These are phyloP conservation scores for Aelia acuminata DNA, from an alignment of 2,888 invertebrate species.

Conservation along the genomic window DNA sequence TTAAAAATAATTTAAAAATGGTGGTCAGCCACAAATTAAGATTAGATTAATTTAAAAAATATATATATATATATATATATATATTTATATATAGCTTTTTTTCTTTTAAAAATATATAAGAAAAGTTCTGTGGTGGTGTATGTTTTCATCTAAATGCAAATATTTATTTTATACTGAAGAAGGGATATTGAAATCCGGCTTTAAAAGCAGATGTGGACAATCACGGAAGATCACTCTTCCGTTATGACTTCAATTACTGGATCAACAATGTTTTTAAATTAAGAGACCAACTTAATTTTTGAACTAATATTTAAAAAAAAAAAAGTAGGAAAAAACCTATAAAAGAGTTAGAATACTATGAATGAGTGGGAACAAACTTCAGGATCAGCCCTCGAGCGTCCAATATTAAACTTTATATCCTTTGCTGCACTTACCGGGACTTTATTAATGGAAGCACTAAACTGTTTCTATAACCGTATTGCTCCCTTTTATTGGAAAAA, in stretches of 20 bases:
- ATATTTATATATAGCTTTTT: no score
- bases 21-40: no score
- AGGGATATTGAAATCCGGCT: no score
- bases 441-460: conserved; percentile 10
- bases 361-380: not conserved
- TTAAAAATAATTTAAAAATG: no score
- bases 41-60: no score
- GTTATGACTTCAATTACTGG: not conserved
- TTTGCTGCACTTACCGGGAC: not conserved
- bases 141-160: not conserved
- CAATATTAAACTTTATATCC: conserved; percentile 14
- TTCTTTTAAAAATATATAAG: no score
- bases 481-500: not conserved
- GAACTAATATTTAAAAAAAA: not conserved
- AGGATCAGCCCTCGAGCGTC: not conserved
- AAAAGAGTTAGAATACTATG: not conserved
- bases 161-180: not conserved
- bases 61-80: no score
- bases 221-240: not conserved
- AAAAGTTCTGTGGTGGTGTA: not conserved
- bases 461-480: not conserved
- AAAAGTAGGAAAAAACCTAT: not conserved
- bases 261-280: not conserved
- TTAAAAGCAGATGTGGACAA: not conserved
- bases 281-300: not conserved